Evolutionary conservation across 2,113 vertebrate species (phyloP).

Genomic region (Natator depressus): DNA sequence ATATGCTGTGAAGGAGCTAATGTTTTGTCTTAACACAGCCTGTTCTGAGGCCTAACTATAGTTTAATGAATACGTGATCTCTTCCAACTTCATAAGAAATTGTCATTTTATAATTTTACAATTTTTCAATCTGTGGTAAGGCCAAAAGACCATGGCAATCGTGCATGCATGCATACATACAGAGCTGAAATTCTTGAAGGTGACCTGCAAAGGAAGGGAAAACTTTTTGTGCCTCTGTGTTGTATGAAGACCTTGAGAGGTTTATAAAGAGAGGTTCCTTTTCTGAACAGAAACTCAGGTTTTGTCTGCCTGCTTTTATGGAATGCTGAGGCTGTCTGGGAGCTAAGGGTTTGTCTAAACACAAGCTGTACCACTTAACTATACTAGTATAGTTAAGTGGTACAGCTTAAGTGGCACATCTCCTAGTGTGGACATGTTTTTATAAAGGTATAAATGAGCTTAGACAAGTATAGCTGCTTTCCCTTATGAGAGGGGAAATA

Average conservation of each 20-base stretch:
- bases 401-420: too few relatives aligned
- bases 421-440: not conserved
- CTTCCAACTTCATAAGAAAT: accelerated
- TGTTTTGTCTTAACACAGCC: not conserved
- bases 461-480: not conserved
- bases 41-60: not conserved
- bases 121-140: not conserved
- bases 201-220: not conserved
- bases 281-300: not conserved
- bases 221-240: not conserved
- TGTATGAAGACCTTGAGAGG: not conserved
- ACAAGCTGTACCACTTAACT: not conserved
- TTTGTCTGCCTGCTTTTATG: not conserved
- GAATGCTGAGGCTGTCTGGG: not conserved
- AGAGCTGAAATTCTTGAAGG: not conserved
- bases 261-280: not conserved
- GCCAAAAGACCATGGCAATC: not conserved
- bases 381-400: too few relatives aligned
- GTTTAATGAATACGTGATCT: not conserved
- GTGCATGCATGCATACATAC: accelerated
- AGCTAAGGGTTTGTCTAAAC: not conserved
- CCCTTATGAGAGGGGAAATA: not conserved
- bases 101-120: not conserved
- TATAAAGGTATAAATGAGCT: not conserved
- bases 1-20: not conserved